Conservation (phyloP, 2,888 invertebrate species). For the Limenitis camilla region DNA sequence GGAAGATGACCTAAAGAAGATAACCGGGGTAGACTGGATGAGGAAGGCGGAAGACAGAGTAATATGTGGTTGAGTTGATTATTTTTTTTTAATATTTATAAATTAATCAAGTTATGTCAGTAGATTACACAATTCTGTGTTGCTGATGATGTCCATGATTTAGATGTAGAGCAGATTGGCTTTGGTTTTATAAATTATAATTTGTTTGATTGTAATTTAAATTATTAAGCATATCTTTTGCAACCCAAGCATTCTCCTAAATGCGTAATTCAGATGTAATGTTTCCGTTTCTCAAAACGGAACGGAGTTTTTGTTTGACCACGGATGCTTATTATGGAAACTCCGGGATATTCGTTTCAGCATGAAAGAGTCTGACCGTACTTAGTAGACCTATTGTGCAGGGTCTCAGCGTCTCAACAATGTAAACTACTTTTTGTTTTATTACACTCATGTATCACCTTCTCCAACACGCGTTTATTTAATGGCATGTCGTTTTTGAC, state of each 20-base stretch:
- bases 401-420: slow-evolving; percentile 43
- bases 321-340: slow-evolving; percentile 61
- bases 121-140: too few relatives aligned
- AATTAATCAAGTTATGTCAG: too few relatives aligned
- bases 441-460: slow-evolving; percentile 58
- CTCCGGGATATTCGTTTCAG: slow-evolving; percentile 56
- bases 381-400: slow-evolving; percentile 61
- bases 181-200: not conserved
- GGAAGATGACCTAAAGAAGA: too few relatives aligned
- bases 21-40: too few relatives aligned
- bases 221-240: not conserved
- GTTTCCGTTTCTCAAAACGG: slow-evolving; percentile 53
- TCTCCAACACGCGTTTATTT: slow-evolving; percentile 53
- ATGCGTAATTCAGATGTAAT: slow-evolving; percentile 48
- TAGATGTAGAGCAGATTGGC: not conserved
- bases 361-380: slow-evolving; percentile 58
- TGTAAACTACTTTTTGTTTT: slow-evolving; percentile 61
- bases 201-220: not conserved
- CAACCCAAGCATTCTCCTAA: slow-evolving; percentile 36
- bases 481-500: slow-evolving; percentile 38
- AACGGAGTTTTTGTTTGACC: slow-evolving; percentile 62
- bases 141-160: too few relatives aligned
- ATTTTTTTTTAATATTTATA: too few relatives aligned
- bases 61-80: too few relatives aligned
- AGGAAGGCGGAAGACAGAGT: too few relatives aligned